phyloP scores from a whole-genome alignment of 2,888 invertebrate species.

The Perithous albicinctus region DNA sequence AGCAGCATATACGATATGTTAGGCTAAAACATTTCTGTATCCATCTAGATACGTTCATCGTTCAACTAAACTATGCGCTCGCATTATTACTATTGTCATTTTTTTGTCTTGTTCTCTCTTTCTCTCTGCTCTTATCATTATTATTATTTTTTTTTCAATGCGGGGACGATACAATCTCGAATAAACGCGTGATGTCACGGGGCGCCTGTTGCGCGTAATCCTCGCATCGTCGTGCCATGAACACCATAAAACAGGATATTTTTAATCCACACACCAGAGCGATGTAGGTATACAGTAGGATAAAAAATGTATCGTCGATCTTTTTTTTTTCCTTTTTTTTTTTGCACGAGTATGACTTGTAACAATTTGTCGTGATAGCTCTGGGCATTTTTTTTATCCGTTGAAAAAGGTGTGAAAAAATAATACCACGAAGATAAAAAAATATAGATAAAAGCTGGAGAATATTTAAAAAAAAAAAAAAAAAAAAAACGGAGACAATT shows the following conservation, averaged over 20 bases:
- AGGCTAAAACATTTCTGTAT: not conserved
- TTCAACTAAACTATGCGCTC: not conserved
- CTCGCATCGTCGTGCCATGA: conserved; percentile 10
- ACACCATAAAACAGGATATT: conserved; percentile 8
- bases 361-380: not conserved
- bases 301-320: not conserved
- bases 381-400: no score
- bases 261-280: not conserved
- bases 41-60: conserved; percentile 19
- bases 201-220: conserved; percentile 50
- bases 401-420: no score
- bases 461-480: no score
- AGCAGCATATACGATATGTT: conserved; percentile 1
- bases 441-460: no score
- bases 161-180: conserved; percentile 30
- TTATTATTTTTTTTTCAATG: conserved; percentile 16
- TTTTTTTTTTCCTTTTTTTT: not conserved
- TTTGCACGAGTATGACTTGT: not conserved
- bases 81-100: conserved; percentile 11
- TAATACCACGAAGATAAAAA: no score
- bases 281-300: not conserved
- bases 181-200: conserved; percentile 13
- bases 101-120: not conserved
- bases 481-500: no score
- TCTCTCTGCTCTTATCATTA: no score